phyloP scores from a whole-genome alignment of 2,113 vertebrate species.

The Amia ocellicauda region DNA sequence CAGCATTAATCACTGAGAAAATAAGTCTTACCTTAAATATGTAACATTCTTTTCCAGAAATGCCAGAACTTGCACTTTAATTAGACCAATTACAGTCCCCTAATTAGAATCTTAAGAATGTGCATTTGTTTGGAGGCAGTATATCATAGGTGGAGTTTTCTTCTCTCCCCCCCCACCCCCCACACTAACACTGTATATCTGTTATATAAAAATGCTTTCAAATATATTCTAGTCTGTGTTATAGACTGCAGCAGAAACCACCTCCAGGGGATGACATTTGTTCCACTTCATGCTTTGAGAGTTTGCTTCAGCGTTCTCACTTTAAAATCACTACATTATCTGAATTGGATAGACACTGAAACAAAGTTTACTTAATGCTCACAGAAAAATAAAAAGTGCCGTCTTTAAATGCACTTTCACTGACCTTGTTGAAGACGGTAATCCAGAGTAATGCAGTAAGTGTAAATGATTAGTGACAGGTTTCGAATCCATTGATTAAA shows the following conservation, averaged over 20 bases:
- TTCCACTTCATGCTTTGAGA: background rate
- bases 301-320: too few relatives aligned
- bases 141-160: background rate
- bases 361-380: background rate
- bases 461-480: too few relatives aligned
- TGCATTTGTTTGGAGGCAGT: background rate
- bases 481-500: too few relatives aligned
- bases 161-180: background rate
- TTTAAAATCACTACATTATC: background rate
- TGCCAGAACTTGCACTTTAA: conserved; percentile 10
- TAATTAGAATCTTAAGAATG: background rate
- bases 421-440: background rate
- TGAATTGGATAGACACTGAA: background rate
- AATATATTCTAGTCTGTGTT: background rate
- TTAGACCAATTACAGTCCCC: background rate
- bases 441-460: too few relatives aligned
- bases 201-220: background rate
- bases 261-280: background rate
- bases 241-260: background rate
- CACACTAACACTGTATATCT: background rate
- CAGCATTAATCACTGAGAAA: background rate
- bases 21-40: conserved; percentile 4
- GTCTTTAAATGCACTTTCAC: background rate
- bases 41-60: conserved; percentile 9
- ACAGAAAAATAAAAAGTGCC: too few relatives aligned